Conservation (phyloP, 2,113 vertebrate genomes). For the Pao palembangensis region DNA sequence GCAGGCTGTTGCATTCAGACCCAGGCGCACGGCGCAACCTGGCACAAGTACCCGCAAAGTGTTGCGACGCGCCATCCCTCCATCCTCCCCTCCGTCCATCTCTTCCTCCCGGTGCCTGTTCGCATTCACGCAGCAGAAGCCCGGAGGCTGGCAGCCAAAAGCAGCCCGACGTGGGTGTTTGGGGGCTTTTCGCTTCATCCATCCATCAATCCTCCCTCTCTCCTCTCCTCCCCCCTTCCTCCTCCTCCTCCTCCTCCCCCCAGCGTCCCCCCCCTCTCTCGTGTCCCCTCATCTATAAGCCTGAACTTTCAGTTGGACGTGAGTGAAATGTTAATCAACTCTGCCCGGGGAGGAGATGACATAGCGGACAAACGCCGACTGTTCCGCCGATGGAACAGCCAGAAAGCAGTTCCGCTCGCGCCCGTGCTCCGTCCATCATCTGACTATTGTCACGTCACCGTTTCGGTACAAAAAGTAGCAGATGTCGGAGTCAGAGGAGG, state of each 20-base stretch:
- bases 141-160: constrained; percentile 11
- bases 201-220: constrained; percentile 6
- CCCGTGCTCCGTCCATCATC: background rate
- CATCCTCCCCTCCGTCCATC: constrained; percentile 1
- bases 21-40: constrained; percentile 26
- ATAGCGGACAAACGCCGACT: constrained; percentile 64
- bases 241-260: background rate
- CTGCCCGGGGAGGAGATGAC: constrained; percentile 50
- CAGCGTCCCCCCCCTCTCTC: constrained; percentile 1
- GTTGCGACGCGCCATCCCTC: constrained; percentile 34
- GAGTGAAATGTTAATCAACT: constrained; percentile 75
- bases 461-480: no score
- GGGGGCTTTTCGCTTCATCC: constrained; percentile 34
- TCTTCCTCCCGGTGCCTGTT: constrained; percentile 6
- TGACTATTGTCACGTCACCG: background rate
- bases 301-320: constrained; percentile 79
- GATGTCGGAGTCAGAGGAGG: background rate
- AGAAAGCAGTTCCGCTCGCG: background rate
- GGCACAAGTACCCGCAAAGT: constrained; percentile 48
- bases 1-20: constrained; percentile 49
- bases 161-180: constrained; percentile 50
- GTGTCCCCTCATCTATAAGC: constrained; percentile 62
- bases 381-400: constrained; percentile 25
- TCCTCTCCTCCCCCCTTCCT: background rate
- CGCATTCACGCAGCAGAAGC: constrained; percentile 11